phyloP scores from a whole-genome alignment of 2,113 vertebrate species.

The Oreochromis spilurus region DNA sequence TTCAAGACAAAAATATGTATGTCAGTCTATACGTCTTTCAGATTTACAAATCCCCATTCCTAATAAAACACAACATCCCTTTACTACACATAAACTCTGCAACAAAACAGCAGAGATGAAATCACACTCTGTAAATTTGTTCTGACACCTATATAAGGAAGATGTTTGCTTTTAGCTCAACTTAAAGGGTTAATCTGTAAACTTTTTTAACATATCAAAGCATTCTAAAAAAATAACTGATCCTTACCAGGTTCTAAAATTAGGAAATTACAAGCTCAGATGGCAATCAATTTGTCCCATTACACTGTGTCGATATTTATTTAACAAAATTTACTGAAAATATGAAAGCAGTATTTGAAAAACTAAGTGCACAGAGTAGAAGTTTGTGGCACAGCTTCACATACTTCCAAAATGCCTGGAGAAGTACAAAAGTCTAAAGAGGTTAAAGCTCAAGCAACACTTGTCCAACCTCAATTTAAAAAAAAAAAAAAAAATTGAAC shows the following conservation, averaged over 20 bases:
- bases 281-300: not conserved
- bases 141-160: not conserved
- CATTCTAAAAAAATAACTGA: not conserved
- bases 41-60: not conserved
- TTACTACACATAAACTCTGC: not conserved
- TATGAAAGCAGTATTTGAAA: not conserved
- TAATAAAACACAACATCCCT: not conserved
- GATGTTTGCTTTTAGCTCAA: not conserved
- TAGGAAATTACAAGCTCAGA: not conserved
- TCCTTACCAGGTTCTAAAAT: not conserved
- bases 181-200: not conserved
- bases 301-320: not conserved
- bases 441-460: not conserved
- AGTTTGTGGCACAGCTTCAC: not conserved
- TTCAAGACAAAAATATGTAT: not conserved
- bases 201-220: not conserved
- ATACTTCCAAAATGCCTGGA: not conserved
- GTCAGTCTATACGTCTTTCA: not conserved
- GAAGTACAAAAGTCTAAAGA: not conserved
- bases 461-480: not conserved
- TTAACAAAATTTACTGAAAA: not conserved
- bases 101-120: not conserved
- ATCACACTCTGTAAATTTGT: not conserved
- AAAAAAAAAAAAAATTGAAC: not conserved
- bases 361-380: not conserved